phyloP scores from a whole-genome alignment of 2,113 vertebrate genomes.

The Serinus canaria region DNA sequence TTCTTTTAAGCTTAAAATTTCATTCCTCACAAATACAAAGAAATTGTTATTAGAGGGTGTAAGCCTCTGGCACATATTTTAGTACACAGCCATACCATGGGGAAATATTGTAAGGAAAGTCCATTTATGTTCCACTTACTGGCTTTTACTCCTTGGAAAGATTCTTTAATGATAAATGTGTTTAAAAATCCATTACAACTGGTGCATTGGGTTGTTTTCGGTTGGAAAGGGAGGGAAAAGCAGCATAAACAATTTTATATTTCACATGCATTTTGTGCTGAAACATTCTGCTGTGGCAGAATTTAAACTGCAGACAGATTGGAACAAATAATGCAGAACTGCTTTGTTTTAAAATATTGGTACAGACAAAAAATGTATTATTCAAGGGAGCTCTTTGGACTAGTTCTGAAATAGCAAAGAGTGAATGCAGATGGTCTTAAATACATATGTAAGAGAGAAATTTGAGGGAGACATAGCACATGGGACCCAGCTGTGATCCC shows the following conservation, averaged over 20 bases:
- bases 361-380: constrained; percentile 47
- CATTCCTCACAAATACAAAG: background rate
- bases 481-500: constrained; percentile 9
- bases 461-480: background rate
- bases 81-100: background rate
- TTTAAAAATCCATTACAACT: constrained; percentile 52
- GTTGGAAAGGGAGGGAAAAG: background rate
- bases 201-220: constrained; percentile 25
- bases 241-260: constrained; percentile 50
- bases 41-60: background rate
- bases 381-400: constrained; percentile 26
- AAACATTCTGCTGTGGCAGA: constrained; percentile 26
- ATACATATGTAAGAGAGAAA: background rate
- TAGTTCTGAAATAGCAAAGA: constrained; percentile 29
- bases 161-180: constrained; percentile 23
- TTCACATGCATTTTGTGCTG: constrained; percentile 51
- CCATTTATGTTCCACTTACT: background rate
- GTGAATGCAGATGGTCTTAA: constrained; percentile 3
- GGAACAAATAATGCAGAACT: constrained; percentile 39
- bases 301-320: constrained; percentile 37
- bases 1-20: background rate
- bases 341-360: constrained; percentile 60
- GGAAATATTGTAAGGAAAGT: background rate
- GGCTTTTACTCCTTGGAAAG: background rate
- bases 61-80: background rate